A percentile compares a stretch with the other conserved stretches of the same genome.
These are phyloP conservation scores for Coleophora deauratella DNA, from an alignment of 2,888 invertebrate species.

Conservation along the genomic window DNA sequence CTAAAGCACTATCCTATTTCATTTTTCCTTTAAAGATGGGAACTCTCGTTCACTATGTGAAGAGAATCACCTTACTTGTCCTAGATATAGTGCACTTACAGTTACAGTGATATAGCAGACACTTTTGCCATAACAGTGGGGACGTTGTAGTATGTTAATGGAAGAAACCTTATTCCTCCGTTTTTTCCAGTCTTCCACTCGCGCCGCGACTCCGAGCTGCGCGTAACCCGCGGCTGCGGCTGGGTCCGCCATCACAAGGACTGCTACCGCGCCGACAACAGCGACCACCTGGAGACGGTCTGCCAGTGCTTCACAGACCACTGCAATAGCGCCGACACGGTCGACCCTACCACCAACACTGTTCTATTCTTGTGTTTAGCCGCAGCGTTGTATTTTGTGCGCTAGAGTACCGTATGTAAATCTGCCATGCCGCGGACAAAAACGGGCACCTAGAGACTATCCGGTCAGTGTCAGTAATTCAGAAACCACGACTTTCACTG, in stretches of 20 bases:
- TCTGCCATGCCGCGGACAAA: neutral
- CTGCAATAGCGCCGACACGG: slow-evolving; percentile 63
- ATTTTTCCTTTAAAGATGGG: too few relatives aligned
- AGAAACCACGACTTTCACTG: too few relatives aligned
- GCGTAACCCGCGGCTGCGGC: slow-evolving; percentile 80
- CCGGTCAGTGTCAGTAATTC: too few relatives aligned
- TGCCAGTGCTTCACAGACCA: slow-evolving; percentile 77
- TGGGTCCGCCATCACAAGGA: slow-evolving; percentile 62
- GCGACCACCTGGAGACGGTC: slow-evolving; percentile 74
- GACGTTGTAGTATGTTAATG: too few relatives aligned
- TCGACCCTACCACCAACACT: slow-evolving; percentile 23
- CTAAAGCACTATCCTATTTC: too few relatives aligned
- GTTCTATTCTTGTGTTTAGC: slow-evolving; percentile 32
- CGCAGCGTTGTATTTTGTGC: slow-evolving; percentile 22
- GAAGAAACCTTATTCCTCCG: too few relatives aligned
- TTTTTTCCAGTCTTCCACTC: slow-evolving; percentile 51
- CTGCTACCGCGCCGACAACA: slow-evolving; percentile 75
- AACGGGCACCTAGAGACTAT: neutral
- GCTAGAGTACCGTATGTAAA: slow-evolving; percentile 9
- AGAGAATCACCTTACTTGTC: too few relatives aligned
- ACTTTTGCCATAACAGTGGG: too few relatives aligned
- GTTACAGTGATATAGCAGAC: too few relatives aligned
- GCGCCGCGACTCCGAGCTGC: slow-evolving; percentile 43
- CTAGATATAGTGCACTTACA: too few relatives aligned
- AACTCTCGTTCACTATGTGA: too few relatives aligned